Evolutionary conservation across 2,888 invertebrate species (phyloP).

Genomic region (Lepidochrysops patricia): DNA sequence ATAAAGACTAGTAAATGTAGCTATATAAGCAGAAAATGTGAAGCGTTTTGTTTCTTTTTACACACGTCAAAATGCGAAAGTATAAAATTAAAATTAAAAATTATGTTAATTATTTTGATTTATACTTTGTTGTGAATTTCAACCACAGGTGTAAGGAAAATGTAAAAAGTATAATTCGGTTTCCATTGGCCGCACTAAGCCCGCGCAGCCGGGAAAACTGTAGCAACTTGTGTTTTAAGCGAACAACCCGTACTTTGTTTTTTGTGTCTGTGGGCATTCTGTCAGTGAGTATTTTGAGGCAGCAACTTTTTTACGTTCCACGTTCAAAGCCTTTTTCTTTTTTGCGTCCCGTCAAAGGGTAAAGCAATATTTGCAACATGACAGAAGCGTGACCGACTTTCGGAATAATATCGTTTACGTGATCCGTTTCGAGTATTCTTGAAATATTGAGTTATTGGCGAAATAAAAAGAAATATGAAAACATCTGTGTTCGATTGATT

Average conservation of each 20-base stretch:
- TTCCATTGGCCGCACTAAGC: no score
- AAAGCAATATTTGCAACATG: conserved; percentile 8
- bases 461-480: conserved; percentile 1
- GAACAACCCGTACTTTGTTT: background rate
- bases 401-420: conserved; percentile 4
- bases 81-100: no score
- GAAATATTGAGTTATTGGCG: background rate
- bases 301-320: conserved; percentile 8
- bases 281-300: background rate
- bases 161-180: no score
- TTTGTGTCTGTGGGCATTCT: conserved; percentile 10
- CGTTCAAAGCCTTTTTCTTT: conserved; percentile 8
- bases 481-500: background rate
- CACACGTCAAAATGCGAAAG: no score
- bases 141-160: no score
- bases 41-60: no score
- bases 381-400: conserved; percentile 6
- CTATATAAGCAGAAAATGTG: no score
- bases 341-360: background rate
- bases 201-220: background rate
- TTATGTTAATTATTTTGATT: no score
- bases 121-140: no score
- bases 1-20: no score
- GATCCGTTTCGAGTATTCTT: background rate
- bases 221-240: background rate